Evolutionary conservation across 2,888 invertebrate species (phyloP), one percentile per base, ranked within the genome.

Genomic region (Luperina testacea): DNA sequence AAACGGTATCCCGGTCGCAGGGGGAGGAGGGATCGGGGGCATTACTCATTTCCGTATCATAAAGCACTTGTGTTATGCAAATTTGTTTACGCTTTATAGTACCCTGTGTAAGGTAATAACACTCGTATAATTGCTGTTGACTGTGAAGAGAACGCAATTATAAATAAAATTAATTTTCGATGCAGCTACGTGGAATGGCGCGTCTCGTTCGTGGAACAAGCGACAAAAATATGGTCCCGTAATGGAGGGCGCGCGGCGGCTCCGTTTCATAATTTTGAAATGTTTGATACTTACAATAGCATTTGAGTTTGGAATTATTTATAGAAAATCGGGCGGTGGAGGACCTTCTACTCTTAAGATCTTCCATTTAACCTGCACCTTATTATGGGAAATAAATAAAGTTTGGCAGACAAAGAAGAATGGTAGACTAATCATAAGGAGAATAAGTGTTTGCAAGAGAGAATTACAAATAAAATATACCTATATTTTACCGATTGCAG

Each of bases 11-110:
- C 92, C 89, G 88, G 89, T 87, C 85, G 81, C 59, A 20, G 75
- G 75, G 81, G 81, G 75, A 72, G 51, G 81, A 76, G 65, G 69
- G 80, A 80, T 77, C 77, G 78, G 88, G 83, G 87, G 88, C 82
- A 85, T 85, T 87, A 89, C 91, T 93, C 90, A 93, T 94, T 94
- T 94, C 93, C 93, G 90, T 87, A 85, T 87, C 88, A 91, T 91
- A 89, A 90, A 92, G 87, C 87, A 92, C 85, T 90, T 90, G 85
- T 89, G 84, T 84, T 84, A 85, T 87, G 81, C 64, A 87, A 85
- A 88, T 84, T 81, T 83, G 76, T 88, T 80, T 84, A 89, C 80
- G 65, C 67, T 82, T 78, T 75, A 80, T 72, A 27, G 70, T 79
- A 81, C 76, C 75, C 65, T 75, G 72, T 80, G 77, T 69, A 72